Evolutionary conservation across 2,888 invertebrate species (phyloP).

Genomic region (Melanostoma scalare): DNA sequence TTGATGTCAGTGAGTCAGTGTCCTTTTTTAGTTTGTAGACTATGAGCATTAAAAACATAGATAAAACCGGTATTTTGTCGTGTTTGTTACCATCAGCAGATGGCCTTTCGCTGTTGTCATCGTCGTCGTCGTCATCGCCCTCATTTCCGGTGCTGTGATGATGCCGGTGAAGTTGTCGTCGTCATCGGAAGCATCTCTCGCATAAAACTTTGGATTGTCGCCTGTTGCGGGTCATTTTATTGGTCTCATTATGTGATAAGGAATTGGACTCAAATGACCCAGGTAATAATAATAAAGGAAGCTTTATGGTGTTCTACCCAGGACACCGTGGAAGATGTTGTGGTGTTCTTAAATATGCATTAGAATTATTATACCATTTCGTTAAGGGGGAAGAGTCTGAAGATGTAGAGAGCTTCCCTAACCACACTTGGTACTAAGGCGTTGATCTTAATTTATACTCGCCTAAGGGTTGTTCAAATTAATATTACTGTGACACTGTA

Average conservation of each 20-base stretch:
- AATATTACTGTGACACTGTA: slow-evolving; percentile 25
- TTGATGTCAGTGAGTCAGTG: slow-evolving; percentile 47
- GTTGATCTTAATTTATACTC: slow-evolving; percentile 35
- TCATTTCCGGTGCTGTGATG: slow-evolving; percentile 51
- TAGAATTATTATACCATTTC: slow-evolving; percentile 56
- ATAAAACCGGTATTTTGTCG: slow-evolving; percentile 71
- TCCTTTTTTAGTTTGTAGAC: slow-evolving; percentile 59
- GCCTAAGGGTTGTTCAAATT: slow-evolving; percentile 39
- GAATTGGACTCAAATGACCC: slow-evolving; percentile 70
- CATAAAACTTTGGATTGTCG: slow-evolving; percentile 60
- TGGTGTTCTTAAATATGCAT: slow-evolving; percentile 61
- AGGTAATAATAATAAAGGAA: slow-evolving; percentile 71
- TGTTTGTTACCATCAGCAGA: slow-evolving; percentile 68
- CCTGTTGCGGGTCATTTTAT: slow-evolving; percentile 72
- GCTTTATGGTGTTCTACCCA: slow-evolving; percentile 48
- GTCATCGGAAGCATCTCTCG: slow-evolving; percentile 41
- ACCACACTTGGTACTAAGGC: not conserved
- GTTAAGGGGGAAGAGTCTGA: slow-evolving; percentile 9
- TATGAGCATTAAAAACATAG: slow-evolving; percentile 65
- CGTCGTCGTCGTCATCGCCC: slow-evolving; percentile 41
- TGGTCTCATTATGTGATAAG: slow-evolving; percentile 72
- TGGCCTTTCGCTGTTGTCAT: slow-evolving; percentile 39
- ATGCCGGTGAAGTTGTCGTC: slow-evolving; percentile 6
- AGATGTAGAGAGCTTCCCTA: too few species aligned
- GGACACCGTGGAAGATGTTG: slow-evolving; percentile 14